phyloP scores from a whole-genome alignment of 1,140 invertebrate genomes.

The Meteorus sp. region DNA sequence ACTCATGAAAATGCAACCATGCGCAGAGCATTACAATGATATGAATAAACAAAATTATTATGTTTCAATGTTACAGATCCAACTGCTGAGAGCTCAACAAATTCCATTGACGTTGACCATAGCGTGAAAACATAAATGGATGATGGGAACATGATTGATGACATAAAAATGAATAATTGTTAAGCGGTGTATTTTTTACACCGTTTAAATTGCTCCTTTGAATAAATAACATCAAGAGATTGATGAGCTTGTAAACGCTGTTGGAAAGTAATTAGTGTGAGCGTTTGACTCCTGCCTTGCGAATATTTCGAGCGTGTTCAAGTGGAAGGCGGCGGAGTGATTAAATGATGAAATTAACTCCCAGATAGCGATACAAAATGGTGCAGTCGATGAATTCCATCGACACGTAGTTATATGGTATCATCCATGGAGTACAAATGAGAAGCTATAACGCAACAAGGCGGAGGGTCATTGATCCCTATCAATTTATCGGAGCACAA shows the following conservation, averaged over 20 bases:
- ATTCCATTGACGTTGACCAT: too few species aligned
- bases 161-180: neutral
- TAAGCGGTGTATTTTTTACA: neutral
- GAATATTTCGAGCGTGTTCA: constrained; percentile 20
- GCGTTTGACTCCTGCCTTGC: neutral
- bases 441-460: neutral
- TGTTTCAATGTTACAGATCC: too few species aligned
- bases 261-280: neutral
- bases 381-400: neutral
- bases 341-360: constrained; percentile 24
- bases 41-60: too few species aligned
- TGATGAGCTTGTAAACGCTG: constrained; percentile 1
- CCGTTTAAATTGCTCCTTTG: neutral
- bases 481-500: neutral
- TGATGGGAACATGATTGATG: neutral
- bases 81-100: too few species aligned
- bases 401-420: neutral
- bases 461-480: neutral
- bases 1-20: too few species aligned
- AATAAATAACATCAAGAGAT: neutral
- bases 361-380: neutral
- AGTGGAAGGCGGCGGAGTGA: constrained; percentile 11
- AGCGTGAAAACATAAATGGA: neutral
- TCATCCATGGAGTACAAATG: neutral
- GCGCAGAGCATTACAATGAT: too few species aligned